Conservation (phyloP, 2,113 vertebrate species). For the Petaurus breviceps region DNA sequence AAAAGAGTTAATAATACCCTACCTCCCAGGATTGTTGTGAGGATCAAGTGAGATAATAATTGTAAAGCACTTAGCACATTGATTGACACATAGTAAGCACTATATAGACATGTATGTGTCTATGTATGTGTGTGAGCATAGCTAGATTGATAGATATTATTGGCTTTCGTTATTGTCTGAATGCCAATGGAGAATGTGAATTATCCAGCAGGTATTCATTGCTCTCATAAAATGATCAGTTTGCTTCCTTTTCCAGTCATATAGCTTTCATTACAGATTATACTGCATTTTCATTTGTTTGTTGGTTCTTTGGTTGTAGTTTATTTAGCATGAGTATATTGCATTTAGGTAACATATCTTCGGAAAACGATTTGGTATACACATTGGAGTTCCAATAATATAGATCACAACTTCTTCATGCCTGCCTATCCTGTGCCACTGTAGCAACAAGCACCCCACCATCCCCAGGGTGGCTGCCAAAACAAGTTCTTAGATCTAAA, state of each 20-base stretch:
- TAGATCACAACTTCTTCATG: neutral
- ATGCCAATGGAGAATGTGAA: neutral
- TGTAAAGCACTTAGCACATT: neutral
- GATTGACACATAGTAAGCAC: neutral
- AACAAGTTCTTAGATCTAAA: no score
- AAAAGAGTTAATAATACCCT: neutral
- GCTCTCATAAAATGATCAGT: neutral
- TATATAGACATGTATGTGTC: neutral
- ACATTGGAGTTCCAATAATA: neutral
- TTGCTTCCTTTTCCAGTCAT: neutral
- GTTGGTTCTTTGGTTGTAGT: neutral
- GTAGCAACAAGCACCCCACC: no score
- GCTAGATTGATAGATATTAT: neutral
- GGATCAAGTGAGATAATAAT: neutral
- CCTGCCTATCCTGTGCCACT: neutral
- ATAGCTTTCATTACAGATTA: neutral
- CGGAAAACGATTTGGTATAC: neutral
- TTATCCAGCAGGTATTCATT: neutral
- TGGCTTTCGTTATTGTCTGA: neutral
- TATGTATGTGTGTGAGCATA: neutral
- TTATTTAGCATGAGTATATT: neutral
- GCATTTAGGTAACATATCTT: neutral
- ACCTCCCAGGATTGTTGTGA: neutral
- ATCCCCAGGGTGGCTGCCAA: no score
- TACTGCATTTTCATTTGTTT: neutral